Evolutionary conservation across 1,140 invertebrate species (phyloP), one percentile per base, ranked within the genome.

Genomic region (Drosophila pectinifera): DNA sequence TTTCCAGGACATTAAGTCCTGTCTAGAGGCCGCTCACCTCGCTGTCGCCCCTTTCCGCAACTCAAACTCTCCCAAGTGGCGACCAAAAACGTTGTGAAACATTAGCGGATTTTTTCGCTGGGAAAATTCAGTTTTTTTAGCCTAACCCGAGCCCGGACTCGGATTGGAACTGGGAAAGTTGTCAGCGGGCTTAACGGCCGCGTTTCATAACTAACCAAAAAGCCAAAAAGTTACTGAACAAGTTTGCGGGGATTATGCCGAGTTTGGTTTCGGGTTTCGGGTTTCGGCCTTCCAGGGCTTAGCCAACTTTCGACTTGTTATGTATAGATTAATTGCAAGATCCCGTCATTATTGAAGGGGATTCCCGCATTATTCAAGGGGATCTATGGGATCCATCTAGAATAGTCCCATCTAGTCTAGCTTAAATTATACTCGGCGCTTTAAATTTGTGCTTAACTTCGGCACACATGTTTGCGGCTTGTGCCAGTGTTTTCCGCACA

Each of bases 1-100:
- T 76, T 80, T 76, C 73, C 78, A 64, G 64, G 48, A 80, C 78
- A 80, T 80, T 80, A 68, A 74, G 54, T 73, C 61, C 13, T 14
- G 63, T 59, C 65, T 45, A 26, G 53, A 13, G 67, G 41, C 38
- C 5, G n/a, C 36, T 48, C 39, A 22, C 45, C 59, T 24, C 7
- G 34, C 20, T n/a, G 3, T 18, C n/a, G n/a, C n/a, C n/a, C n/a
- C n/a, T 55, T 56, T 56, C 13, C n/a, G 26, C 55, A 11, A 11
- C 16, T 18, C 4, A 20, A 34, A 18, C 28, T 49, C 7, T 49
- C 28, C 8, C 55, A 24, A 43, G 61, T 34, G 42, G 41, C 13
- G 45, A 18, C 16, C 10, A 36, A 28, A 18, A 26, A 36, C 28
- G 49, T 61, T 36, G 34, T 20, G 22, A 53, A 41, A 43, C 59